phyloP scores from a whole-genome alignment of 2,888 invertebrate genomes.

The Lasius fuliginosus region DNA sequence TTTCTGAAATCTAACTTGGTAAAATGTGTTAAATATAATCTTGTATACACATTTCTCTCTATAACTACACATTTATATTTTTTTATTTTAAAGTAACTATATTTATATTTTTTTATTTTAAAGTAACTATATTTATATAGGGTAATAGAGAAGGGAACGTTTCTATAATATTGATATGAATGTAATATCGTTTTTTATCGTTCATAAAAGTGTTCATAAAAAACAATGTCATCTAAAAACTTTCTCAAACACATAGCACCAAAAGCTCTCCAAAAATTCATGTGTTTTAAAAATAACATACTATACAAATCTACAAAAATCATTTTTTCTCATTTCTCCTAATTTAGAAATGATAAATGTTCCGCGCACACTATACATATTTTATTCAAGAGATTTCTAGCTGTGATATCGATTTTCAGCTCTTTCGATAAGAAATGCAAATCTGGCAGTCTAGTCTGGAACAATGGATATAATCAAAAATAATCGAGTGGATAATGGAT shows the following conservation, averaged over 20 bases:
- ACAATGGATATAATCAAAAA: conserved; percentile 4
- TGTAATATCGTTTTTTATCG: neutral
- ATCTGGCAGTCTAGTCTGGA: neutral
- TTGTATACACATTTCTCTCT: neutral
- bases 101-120: neutral
- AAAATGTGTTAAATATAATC: neutral
- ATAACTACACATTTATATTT: neutral
- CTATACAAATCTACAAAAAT: neutral
- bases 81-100: neutral
- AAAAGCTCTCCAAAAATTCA: neutral
- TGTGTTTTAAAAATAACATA: neutral
- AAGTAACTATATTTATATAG: neutral
- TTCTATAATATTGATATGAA: neutral
- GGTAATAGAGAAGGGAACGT: neutral
- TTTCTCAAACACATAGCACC: neutral
- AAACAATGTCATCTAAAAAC: neutral
- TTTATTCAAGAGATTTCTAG: conserved; percentile 13
- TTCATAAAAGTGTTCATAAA: neutral
- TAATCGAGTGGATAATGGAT: conserved; percentile 6
- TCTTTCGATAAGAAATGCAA: conserved; percentile 31
- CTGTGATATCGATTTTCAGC: neutral
- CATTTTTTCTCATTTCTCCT: neutral
- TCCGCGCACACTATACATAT: neutral
- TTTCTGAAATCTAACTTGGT: neutral
- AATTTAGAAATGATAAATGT: neutral